Percentiles rank a stretch among this genome's conserved stretches.
Evolutionary conservation across 2,888 invertebrate genomes (phyloP).

Genomic region (Mesorhabditis sp.): DNA sequence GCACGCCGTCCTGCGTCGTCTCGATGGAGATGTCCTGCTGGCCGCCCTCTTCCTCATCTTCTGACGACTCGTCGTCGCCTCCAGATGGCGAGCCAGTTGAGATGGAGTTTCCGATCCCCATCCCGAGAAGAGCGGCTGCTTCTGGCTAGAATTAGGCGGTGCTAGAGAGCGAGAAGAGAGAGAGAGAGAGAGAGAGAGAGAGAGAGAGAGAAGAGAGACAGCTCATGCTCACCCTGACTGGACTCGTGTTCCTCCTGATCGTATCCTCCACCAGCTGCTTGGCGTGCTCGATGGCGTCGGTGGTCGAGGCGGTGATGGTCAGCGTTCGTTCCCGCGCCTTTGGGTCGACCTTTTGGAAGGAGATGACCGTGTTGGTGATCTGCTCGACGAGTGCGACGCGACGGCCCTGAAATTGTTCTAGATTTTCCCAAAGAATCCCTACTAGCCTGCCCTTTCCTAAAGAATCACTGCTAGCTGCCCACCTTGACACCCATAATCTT

Average conservation of each 20-base stretch:
- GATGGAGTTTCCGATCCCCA: conserved; percentile 1
- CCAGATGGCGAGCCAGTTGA: conserved; percentile 10
- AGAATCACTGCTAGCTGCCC: neutral
- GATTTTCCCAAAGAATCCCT: too few species aligned
- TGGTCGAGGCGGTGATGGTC: conserved; percentile 88
- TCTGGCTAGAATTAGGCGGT: neutral
- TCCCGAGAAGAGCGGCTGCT: conserved; percentile 8
- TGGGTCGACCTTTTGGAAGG: conserved; percentile 88
- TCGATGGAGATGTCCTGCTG: conserved; percentile 41
- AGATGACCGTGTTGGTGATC: conserved; percentile 94
- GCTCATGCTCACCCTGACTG: conserved; percentile 19
- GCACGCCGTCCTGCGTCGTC: conserved; percentile 45
- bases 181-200: neutral
- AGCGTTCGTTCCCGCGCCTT: conserved; percentile 89
- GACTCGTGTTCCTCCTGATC: conserved; percentile 85
- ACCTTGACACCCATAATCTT: conserved; percentile 71
- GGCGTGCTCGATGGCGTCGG: conserved; percentile 86
- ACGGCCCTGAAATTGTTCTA: conserved; percentile 71
- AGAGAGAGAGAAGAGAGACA: neutral
- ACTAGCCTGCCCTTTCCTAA: too few species aligned
- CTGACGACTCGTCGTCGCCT: conserved; percentile 15
- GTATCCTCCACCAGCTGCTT: conserved; percentile 91
- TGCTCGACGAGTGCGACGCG: conserved; percentile 98
- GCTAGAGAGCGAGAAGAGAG: neutral
- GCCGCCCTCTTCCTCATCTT: conserved; percentile 28